Percentiles rank a stretch among this genome's conserved stretches.
phyloP scores from a whole-genome alignment of 2,888 invertebrate species.

The Harpalus rubripes region DNA sequence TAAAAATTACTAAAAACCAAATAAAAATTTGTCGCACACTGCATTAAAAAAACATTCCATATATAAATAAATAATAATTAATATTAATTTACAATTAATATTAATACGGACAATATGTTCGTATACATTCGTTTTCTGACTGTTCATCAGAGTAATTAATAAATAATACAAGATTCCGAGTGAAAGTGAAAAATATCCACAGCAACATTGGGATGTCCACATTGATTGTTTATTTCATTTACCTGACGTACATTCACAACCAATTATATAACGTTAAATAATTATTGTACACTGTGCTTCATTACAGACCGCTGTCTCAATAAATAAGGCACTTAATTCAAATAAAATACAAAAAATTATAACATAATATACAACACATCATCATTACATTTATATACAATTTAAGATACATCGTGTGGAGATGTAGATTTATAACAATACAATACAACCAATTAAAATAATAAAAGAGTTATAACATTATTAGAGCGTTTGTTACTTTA shows the following conservation, averaged over 20 bases:
- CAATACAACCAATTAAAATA: slow-evolving; percentile 43
- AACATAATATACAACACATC: slow-evolving; percentile 59
- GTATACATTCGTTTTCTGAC: slow-evolving; percentile 55
- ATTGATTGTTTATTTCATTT: slow-evolving; percentile 58
- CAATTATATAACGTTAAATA: slow-evolving; percentile 66
- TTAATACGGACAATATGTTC: slow-evolving; percentile 52
- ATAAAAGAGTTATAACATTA: slow-evolving; percentile 10
- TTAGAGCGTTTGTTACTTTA: slow-evolving; percentile 17
- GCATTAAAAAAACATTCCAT: slow-evolving; percentile 52
- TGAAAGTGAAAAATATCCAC: slow-evolving; percentile 56
- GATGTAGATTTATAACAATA: slow-evolving; percentile 7
- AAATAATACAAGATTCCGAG: slow-evolving; percentile 60
- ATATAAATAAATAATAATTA: slow-evolving; percentile 64
- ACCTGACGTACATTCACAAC: slow-evolving; percentile 67
- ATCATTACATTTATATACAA: slow-evolving; percentile 58
- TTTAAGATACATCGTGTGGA: slow-evolving; percentile 45
- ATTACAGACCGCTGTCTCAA: slow-evolving; percentile 59
- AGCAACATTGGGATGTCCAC: slow-evolving; percentile 66
- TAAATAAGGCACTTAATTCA: slow-evolving; percentile 67
- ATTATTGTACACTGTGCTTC: slow-evolving; percentile 66
- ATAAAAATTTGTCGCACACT: slow-evolving; percentile 37
- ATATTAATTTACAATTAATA: slow-evolving; percentile 60
- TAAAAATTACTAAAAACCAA: slow-evolving; percentile 26
- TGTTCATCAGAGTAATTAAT: slow-evolving; percentile 52
- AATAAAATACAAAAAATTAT: slow-evolving; percentile 62